phyloP scores from a whole-genome alignment of 2,113 vertebrate genomes.

The Varanus komodoensis region DNA sequence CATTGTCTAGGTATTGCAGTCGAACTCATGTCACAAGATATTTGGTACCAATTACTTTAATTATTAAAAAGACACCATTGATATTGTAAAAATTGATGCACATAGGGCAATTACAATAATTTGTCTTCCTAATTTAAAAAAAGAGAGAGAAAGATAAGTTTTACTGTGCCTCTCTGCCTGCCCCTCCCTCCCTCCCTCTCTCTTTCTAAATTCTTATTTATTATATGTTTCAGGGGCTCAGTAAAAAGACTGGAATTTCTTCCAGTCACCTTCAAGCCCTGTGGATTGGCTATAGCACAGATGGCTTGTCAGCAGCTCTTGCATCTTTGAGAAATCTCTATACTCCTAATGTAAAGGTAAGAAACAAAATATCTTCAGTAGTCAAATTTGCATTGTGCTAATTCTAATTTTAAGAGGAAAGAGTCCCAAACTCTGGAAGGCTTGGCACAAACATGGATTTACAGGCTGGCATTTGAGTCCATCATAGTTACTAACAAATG shows the following conservation, averaged over 20 bases:
- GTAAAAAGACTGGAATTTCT: conserved; percentile 93
- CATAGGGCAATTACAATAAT: no score
- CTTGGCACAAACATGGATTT: background rate
- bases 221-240: conserved; percentile 84
- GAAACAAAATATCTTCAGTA: background rate
- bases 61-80: no score
- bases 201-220: background rate
- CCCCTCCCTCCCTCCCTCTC: no score
- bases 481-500: background rate
- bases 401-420: background rate
- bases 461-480: background rate
- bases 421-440: no score
- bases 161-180: no score
- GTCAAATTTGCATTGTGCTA: background rate
- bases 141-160: conserved; percentile 13
- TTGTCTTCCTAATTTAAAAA: no score
- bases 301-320: conserved; percentile 92
- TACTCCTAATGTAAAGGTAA: conserved; percentile 96
- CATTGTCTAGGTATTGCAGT: no score
- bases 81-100: no score
- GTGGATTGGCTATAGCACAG: conserved; percentile 92
- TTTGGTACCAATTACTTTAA: no score
- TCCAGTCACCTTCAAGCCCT: conserved; percentile 94
- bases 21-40: no score
- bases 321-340: conserved; percentile 95